A percentile compares a stretch with the other conserved stretches of the same genome.
Evolutionary conservation across 2,888 invertebrate genomes (phyloP).

Genomic region (Hetaerina titia): DNA sequence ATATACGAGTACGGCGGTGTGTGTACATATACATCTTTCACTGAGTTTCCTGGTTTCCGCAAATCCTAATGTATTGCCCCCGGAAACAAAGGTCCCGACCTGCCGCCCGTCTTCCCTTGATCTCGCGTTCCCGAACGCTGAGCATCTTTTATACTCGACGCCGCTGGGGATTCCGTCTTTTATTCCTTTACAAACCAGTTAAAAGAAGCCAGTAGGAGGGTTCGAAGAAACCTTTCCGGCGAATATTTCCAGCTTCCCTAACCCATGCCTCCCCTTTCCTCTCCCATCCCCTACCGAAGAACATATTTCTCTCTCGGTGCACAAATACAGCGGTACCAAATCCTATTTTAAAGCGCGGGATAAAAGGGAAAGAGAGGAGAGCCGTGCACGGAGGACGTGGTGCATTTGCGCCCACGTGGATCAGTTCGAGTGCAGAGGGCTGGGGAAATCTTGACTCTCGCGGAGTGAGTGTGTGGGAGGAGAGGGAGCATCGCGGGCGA

Average conservation of each 20-base stretch:
- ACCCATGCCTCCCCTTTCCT: neutral
- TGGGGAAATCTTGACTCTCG: neutral
- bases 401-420: neutral
- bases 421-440: neutral
- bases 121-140: neutral
- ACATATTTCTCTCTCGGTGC: slow-evolving; percentile 26
- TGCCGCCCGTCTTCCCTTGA: neutral
- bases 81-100: neutral
- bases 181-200: slow-evolving; percentile 39
- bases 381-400: neutral
- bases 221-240: neutral
- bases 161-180: slow-evolving; percentile 12
- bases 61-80: neutral
- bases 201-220: neutral
- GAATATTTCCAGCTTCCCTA: neutral
- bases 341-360: slow-evolving; percentile 3
- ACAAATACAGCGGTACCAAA: slow-evolving; percentile 14
- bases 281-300: neutral
- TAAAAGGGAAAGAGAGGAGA: neutral
- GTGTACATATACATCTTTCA: neutral
- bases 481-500: neutral
- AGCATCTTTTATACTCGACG: slow-evolving; percentile 37
- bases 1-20: too few relatives aligned
- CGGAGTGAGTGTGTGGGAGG: neutral
- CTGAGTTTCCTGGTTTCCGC: neutral